Conservation (phyloP, 35 echinoderm and acorn worm genomes). For the Ptychodera flava region DNA sequence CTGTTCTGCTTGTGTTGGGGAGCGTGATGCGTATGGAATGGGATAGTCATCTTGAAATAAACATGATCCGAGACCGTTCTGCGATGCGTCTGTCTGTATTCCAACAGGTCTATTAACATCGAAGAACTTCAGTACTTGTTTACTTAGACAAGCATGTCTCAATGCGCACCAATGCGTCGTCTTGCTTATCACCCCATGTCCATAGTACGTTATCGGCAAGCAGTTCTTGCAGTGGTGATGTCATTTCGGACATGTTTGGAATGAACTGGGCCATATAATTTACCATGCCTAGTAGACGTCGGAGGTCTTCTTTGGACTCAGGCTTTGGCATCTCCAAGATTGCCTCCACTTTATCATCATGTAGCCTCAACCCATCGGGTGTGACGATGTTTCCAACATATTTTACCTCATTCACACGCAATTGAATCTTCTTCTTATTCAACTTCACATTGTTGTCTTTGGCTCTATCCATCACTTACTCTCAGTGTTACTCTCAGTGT, state of each 20-base stretch:
- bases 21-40: constrained; percentile 36
- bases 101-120: too few relatives aligned
- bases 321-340: constrained; percentile 56
- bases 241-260: constrained; percentile 45
- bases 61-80: constrained; percentile 18
- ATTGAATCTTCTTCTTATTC: constrained; percentile 65
- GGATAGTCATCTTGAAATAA: constrained; percentile 27
- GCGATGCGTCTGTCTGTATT: constrained; percentile 13
- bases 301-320: constrained; percentile 40
- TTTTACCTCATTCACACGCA: constrained; percentile 49
- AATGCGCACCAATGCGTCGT: too few relatives aligned
- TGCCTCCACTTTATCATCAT: constrained; percentile 56
- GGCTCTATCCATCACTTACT: constrained; percentile 47
- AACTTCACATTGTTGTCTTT: constrained; percentile 73
- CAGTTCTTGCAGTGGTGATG: constrained; percentile 36
- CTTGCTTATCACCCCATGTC: too few relatives aligned
- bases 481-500: too few relatives aligned
- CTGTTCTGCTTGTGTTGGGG: constrained; percentile 16
- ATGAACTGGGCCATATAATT: constrained; percentile 74
- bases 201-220: too few relatives aligned
- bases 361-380: constrained; percentile 19
- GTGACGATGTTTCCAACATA: constrained; percentile 73
- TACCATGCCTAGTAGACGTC: constrained; percentile 45
- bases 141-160: too few relatives aligned
- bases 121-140: too few relatives aligned